Conservation (phyloP, 2,888 invertebrate species). For the Tetheella fluctuosa region DNA sequence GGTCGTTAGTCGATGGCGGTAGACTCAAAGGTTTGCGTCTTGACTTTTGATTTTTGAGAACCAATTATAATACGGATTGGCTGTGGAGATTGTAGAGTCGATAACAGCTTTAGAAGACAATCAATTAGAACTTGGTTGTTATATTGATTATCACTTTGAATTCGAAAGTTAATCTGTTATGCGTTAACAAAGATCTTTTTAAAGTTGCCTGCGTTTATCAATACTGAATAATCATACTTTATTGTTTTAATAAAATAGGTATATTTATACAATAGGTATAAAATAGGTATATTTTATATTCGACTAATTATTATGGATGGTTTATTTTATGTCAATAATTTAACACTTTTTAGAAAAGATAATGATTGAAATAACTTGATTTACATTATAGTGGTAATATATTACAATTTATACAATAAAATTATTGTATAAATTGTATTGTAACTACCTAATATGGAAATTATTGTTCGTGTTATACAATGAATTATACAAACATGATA, state of each 20-base stretch:
- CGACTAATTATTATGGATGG: not conserved
- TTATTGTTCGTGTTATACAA: no score
- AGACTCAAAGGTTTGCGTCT: conserved; percentile 17
- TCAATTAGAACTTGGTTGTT: not conserved
- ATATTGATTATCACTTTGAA: not conserved
- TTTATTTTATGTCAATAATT: not conserved
- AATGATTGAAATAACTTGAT: not conserved
- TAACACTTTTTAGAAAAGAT: not conserved
- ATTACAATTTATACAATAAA: not conserved
- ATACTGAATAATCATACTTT: not conserved
- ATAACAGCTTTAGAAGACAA: conserved; percentile 1
- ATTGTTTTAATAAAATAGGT: not conserved
- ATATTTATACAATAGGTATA: no score
- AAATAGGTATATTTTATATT: no score
- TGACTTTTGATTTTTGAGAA: conserved; percentile 16
- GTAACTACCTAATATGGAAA: not conserved
- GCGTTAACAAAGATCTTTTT: no score
- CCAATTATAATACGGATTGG: conserved; percentile 13
- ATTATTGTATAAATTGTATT: no score
- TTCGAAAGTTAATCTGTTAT: no score
- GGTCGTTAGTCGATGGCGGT: conserved; percentile 34
- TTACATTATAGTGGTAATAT: not conserved
- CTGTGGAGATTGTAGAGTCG: conserved; percentile 5
- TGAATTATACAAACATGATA: no score
- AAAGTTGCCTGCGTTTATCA: not conserved